Conservation (phyloP, 2,113 vertebrate genomes). For the Microtus richardsoni region DNA sequence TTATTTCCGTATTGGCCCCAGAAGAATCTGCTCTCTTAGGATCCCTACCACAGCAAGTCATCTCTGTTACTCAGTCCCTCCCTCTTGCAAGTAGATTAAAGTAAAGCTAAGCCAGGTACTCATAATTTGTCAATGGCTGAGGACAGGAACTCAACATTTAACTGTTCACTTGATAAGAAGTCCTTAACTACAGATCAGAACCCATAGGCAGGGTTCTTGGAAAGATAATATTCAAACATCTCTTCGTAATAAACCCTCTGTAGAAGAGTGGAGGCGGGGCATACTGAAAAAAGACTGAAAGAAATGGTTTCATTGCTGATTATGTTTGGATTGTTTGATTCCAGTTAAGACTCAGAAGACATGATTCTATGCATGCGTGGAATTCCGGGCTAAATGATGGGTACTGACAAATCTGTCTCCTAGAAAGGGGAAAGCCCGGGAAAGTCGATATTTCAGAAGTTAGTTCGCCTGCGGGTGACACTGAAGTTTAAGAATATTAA, state of each 20-base stretch:
- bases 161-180: background rate
- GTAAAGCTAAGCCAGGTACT: background rate
- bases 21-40: conserved; percentile 26
- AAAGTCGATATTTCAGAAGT: conserved; percentile 25
- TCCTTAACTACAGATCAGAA: conserved; percentile 34
- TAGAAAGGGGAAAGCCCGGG: background rate
- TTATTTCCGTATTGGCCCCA: conserved; percentile 25
- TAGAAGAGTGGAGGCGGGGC: too few relatives aligned
- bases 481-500: conserved; percentile 22
- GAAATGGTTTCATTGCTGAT: background rate
- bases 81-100: background rate
- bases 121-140: background rate
- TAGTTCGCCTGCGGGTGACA: conserved; percentile 32
- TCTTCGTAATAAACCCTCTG: background rate
- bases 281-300: background rate
- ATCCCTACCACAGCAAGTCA: background rate
- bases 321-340: conserved; percentile 36
- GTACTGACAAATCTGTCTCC: background rate
- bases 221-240: background rate
- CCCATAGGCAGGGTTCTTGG: background rate
- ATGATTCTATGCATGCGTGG: background rate
- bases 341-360: conserved; percentile 16
- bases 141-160: conserved; percentile 5
- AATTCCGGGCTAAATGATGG: conserved; percentile 4
- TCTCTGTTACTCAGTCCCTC: background rate